Base-by-base conservation (phyloP, 2,113 vertebrate genomes). In the Chelonoidis abingdonii region DNA sequence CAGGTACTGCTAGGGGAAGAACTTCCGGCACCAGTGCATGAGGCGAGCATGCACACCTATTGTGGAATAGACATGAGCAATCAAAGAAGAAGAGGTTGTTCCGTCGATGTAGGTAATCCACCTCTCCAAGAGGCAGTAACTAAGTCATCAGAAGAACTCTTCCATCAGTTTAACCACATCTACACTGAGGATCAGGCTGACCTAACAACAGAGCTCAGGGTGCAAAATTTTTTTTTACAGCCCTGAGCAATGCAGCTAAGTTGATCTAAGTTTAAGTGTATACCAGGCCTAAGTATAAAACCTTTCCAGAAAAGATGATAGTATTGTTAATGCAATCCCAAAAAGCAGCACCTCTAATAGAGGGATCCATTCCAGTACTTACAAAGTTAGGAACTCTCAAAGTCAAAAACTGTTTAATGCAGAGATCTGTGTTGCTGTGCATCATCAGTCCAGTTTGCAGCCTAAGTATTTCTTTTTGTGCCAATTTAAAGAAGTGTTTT, bases 401-500 rank as follows among this genome's bases (percentile, higher is more conserved):
- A 91, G 59, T 84, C 49, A 53, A 62, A 92, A 13, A 93, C 62
- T 72, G 83, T 49, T 75, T 91, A 12, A 89, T 27, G 41, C 19
- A 83, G 49, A 54, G 53, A 54, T 12, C 47, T 29, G 21, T 1
- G 52, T 95, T 96, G 86, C 91, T 91, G 50, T 57, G 92, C 93
- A 94, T 93, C 81, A 81, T 0, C 6, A 93, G 50, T 84, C 87
- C 76, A 81, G 31, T 89, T 88, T 88, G 44, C 84, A 3, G 3
- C 50, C 84, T 78, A 65, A 94, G 14, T 16, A 38, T 72, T 92
- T 91, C 3, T 96, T 92, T 92, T 90, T 56, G 87, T 57, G 54
- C n/a, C 89, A 87, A 54, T 84, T 89, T 86, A 93, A 13, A 95
- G 19, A 69, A 94, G 54, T 7, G 81, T 31, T 89, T 93, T 69